Evolutionary conservation across 1,140 invertebrate species (phyloP).

Genomic region (Camponotus pennsylvanicus): DNA sequence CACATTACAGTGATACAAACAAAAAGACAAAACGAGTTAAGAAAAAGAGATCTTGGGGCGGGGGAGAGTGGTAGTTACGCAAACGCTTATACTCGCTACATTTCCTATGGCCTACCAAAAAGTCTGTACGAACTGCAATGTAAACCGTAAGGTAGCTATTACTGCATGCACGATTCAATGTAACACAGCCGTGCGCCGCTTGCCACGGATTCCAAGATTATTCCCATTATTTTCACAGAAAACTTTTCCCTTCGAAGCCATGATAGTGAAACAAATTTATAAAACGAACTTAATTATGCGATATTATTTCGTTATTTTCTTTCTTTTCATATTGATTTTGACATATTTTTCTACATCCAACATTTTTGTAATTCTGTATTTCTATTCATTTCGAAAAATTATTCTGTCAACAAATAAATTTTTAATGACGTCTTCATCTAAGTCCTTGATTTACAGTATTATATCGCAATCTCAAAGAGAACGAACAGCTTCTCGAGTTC

Average conservation of each 20-base stretch:
- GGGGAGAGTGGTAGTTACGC: slow-evolving; percentile 59
- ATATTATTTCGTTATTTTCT: too few relatives aligned
- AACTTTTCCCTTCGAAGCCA: background rate
- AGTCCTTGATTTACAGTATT: background rate
- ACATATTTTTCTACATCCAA: background rate
- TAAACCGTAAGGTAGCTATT: slow-evolving; percentile 70
- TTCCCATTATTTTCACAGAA: background rate
- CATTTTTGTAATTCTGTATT: too few relatives aligned
- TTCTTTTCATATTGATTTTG: background rate
- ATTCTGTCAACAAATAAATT: background rate
- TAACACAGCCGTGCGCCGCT: slow-evolving; percentile 49
- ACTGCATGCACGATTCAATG: slow-evolving; percentile 81
- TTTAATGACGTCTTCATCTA: background rate
- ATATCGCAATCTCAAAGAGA: background rate
- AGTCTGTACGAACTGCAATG: slow-evolving; percentile 67
- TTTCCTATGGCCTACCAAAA: slow-evolving; percentile 74
- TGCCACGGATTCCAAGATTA: slow-evolving; percentile 61
- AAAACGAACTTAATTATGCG: too few relatives aligned
- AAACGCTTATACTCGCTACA: slow-evolving; percentile 72
- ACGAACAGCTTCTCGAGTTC: background rate
- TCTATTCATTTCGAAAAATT: too few relatives aligned
- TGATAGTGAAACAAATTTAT: background rate
- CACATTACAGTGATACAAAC: slow-evolving; percentile 86
- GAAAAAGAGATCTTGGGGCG: slow-evolving; percentile 24
- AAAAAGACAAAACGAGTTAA: slow-evolving; percentile 74